Evolutionary conservation across 2,113 vertebrate species (phyloP).

Genomic region (Morphnarchus princeps): DNA sequence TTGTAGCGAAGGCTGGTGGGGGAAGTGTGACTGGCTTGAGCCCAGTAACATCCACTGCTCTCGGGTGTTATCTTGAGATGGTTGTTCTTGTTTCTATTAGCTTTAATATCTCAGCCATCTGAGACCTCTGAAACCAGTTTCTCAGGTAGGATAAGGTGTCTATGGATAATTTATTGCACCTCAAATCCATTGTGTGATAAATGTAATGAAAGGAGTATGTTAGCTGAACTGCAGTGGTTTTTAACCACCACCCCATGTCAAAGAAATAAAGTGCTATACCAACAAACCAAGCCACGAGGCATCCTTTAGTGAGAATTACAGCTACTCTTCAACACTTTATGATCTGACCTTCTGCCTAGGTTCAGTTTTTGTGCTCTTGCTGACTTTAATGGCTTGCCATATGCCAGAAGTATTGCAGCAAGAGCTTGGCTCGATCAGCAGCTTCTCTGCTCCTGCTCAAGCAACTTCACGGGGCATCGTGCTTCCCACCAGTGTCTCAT

Average conservation of each 20-base stretch:
- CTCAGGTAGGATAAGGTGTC: neutral
- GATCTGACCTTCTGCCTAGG: neutral
- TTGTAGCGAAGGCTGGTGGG: neutral
- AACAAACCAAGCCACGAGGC: neutral
- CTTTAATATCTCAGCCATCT: neutral
- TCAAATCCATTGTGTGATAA: neutral
- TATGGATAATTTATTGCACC: neutral
- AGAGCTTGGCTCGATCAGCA: neutral
- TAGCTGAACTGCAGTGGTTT: neutral
- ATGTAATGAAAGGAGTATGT: accelerated
- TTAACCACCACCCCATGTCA: neutral
- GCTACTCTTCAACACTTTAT: neutral
- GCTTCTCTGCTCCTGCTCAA: neutral
- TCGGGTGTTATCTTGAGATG: neutral
- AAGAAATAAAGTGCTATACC: neutral
- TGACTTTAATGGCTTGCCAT: neutral
- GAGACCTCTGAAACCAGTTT: neutral
- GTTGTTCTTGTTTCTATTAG: neutral
- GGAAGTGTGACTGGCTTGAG: neutral
- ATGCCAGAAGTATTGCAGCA: neutral
- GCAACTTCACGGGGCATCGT: neutral
- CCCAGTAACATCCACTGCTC: neutral
- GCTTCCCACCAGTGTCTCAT: accelerated
- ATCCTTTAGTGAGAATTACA: neutral
- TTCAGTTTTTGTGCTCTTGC: neutral